phyloP scores from a whole-genome alignment of 2,113 vertebrate genomes.

The Dromas ardeola region DNA sequence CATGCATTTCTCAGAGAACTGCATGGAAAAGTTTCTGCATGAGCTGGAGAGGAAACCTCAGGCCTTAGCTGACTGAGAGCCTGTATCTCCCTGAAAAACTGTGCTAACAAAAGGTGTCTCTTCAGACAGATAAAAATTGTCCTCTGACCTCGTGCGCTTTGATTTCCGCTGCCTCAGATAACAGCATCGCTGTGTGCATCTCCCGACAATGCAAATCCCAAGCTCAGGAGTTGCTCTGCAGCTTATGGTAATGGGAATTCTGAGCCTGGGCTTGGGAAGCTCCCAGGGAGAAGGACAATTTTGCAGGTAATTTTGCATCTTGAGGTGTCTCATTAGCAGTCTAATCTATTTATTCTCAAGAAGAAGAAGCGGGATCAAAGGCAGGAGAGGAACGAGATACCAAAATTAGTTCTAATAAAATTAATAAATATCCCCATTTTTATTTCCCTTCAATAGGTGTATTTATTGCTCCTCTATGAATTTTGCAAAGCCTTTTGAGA shows the following conservation, averaged over 20 bases:
- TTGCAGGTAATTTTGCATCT: not conserved
- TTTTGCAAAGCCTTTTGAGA: slow-evolving; percentile 14
- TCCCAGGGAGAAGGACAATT: not conserved
- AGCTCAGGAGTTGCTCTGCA: not conserved
- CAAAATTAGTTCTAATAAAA: slow-evolving; percentile 12
- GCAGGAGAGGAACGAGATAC: not conserved
- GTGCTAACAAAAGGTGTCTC: not conserved
- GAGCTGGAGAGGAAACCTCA: not conserved
- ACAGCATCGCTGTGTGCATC: not conserved
- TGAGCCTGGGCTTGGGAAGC: not conserved
- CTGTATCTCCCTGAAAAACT: not conserved
- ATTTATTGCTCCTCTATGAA: slow-evolving; percentile 8
- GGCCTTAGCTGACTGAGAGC: not conserved
- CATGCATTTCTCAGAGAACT: not conserved
- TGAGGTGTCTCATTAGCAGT: not conserved
- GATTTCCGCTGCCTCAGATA: not conserved
- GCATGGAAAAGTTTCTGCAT: not conserved
- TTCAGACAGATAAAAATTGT: not conserved
- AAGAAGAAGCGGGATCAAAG: not conserved
- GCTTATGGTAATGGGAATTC: not conserved
- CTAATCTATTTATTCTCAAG: not conserved
- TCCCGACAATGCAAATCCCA: not conserved
- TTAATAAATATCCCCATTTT: slow-evolving; percentile 2
- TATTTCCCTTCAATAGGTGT: not conserved
- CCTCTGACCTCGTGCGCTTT: not conserved